Percentiles rank a stretch among this genome's conserved stretches.
These are phyloP conservation scores for Lithobates sylvaticus DNA, from an alignment of 2,797 vertebrate species.

Conservation along the genomic window DNA sequence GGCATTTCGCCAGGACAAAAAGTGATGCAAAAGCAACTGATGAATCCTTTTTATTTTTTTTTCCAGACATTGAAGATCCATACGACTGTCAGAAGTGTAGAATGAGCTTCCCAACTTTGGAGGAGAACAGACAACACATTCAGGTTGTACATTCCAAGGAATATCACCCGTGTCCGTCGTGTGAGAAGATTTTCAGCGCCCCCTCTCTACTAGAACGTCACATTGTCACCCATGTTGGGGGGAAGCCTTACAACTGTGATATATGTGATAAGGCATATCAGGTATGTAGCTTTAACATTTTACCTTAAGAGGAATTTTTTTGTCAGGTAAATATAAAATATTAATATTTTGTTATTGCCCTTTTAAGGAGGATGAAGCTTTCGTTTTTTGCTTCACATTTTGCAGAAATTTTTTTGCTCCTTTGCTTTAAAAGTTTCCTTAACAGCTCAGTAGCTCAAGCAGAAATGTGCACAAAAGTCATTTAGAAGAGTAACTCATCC, in stretches of 20 bases:
- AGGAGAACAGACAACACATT: conserved; percentile 86
- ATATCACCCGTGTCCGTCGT: conserved; percentile 85
- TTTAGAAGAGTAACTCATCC: too few species aligned
- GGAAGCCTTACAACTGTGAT: conserved; percentile 88
- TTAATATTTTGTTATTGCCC: too few species aligned
- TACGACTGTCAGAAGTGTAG: conserved; percentile 90
- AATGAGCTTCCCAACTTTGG: conserved; percentile 87
- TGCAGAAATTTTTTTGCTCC: too few species aligned
- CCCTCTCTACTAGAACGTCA: conserved; percentile 84
- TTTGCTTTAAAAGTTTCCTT: too few species aligned
- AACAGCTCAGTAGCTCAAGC: too few species aligned
- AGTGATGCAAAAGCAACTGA: too few species aligned
- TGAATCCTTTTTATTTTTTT: neutral
- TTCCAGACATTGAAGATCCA: conserved; percentile 81
- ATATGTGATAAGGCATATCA: conserved; percentile 91
- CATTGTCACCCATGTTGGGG: conserved; percentile 78
- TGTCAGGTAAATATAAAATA: too few species aligned
- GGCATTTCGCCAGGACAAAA: too few species aligned
- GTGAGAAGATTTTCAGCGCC: conserved; percentile 84
- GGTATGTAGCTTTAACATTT: conserved; percentile 70
- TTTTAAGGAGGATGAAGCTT: too few species aligned
- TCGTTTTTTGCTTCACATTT: too few species aligned
- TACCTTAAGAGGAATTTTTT: neutral
- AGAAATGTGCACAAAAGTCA: too few species aligned
- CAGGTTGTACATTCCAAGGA: conserved; percentile 85